Evolutionary conservation across 1,140 invertebrate genomes (phyloP).

Genomic region (Drosophila sp.): DNA sequence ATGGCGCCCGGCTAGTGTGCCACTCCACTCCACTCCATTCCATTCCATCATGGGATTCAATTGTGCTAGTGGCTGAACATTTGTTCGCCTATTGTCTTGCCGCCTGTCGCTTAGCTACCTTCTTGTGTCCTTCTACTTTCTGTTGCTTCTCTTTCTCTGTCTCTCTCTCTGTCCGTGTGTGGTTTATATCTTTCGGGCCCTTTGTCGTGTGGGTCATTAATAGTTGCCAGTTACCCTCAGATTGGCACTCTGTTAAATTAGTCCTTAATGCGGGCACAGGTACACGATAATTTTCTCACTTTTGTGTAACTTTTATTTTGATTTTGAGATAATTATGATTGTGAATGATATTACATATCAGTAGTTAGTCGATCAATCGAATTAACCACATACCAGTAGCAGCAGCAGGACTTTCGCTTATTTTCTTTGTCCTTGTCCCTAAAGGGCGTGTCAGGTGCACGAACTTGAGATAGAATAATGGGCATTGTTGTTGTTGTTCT

Average conservation of each 20-base stretch:
- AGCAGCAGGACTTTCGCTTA: neutral
- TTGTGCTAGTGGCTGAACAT: conserved; percentile 20
- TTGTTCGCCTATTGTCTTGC: conserved; percentile 21
- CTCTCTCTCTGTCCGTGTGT: neutral
- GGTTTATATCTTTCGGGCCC: conserved; percentile 5
- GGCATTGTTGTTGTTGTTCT: neutral
- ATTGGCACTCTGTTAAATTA: conserved; percentile 22
- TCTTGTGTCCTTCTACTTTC: conserved; percentile 1
- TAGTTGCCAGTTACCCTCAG: conserved; percentile 18
- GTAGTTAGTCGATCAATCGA: conserved; percentile 8
- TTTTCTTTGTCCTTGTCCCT: neutral
- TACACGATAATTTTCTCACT: conserved; percentile 14
- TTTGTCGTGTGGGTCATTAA: conserved; percentile 17
- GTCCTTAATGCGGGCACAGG: conserved; percentile 20
- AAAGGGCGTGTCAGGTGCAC: conserved; percentile 18
- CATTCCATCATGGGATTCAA: conserved; percentile 16
- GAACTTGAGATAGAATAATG: conserved; percentile 10
- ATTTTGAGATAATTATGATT: conserved; percentile 15
- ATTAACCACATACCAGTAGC: neutral
- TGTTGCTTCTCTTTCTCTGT: neutral
- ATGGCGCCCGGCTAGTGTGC: neutral
- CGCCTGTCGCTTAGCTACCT: conserved; percentile 11
- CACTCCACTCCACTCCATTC: neutral
- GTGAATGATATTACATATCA: conserved; percentile 12
- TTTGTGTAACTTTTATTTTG: conserved; percentile 10